Evolutionary conservation across 2,888 invertebrate species (phyloP), one percentile per base, ranked within the genome.

Genomic region (Priocnemis perturbator): DNA sequence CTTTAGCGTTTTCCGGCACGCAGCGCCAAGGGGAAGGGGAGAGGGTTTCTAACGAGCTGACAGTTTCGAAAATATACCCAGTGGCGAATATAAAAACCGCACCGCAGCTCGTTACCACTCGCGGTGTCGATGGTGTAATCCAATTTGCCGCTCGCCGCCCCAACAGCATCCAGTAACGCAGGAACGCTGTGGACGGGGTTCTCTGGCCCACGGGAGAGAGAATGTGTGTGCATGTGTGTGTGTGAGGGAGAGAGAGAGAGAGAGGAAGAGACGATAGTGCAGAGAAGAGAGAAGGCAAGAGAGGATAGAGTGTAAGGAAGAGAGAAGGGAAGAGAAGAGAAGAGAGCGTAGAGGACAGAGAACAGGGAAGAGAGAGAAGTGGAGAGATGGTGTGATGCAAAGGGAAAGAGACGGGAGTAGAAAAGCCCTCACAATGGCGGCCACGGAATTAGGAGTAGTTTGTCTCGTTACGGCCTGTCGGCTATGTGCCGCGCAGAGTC

Each of bases 91-190:
- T 37, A 37, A 37, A 37, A 37, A 37, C 37, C 37, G 37, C 37
- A 37, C 37, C 37, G 37, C 37, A 37, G 37, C 37, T 37, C 37
- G 66, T 60, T 76, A 50, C 62, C 63, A 64, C 62, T 21, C 52
- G 20, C 59, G 73, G 82, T 78, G 78, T 81, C 82, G 82, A 81
- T 82, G 74, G 73, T 70, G 77, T 81, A 82, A 82, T 82, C 82
- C 80, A 81, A 82, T 82, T 82, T 82, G 81, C 76, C 78, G 76
- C 72, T 74, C 75, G 73, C 79, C 76, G 58, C 67, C 71, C 37
- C 37, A 37, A 37, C 37, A 69, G 58, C 62, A 71, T 77, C 69
- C 69, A 60, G 66, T 62, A 64, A 65, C 58, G 57, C 50, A 47
- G 37, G 37, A 37, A 37, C 37, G 37, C 11, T 37, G 37, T 11